Evolutionary conservation across 2,113 vertebrate species (phyloP).

Genomic region (Dinomys branickii): DNA sequence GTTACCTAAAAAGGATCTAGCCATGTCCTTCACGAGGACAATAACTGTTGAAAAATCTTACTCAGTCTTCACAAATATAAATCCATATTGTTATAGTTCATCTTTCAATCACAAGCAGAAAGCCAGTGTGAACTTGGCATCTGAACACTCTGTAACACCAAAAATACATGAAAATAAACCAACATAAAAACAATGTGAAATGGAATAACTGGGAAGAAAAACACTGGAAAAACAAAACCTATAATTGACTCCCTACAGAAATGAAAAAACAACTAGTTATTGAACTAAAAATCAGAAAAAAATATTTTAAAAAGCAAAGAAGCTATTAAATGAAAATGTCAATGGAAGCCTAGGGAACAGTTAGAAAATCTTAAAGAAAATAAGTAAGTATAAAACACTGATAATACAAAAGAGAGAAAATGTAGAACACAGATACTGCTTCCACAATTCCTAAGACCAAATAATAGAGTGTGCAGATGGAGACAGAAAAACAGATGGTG

Average conservation of each 20-base stretch:
- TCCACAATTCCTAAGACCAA: constrained; percentile 50
- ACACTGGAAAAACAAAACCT: background rate
- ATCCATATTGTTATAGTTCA: background rate
- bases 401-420: background rate
- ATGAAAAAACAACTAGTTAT: background rate
- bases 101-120: background rate
- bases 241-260: background rate
- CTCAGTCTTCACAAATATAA: background rate
- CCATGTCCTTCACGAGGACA: background rate
- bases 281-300: background rate
- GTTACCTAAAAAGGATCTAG: background rate
- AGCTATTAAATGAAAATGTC: background rate
- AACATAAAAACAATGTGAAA: background rate
- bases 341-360: background rate
- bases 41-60: background rate
- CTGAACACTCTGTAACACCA: background rate
- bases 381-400: constrained; percentile 8
- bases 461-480: constrained; percentile 66
- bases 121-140: background rate
- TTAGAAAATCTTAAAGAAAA: background rate
- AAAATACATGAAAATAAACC: background rate
- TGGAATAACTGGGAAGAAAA: background rate
- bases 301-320: background rate
- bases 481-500: constrained; percentile 69
- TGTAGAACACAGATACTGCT: background rate